Percentiles rank a stretch among this genome's conserved stretches.
Evolutionary conservation across 2,888 invertebrate species (phyloP).

Genomic region (Aproaerema taeniolella): DNA sequence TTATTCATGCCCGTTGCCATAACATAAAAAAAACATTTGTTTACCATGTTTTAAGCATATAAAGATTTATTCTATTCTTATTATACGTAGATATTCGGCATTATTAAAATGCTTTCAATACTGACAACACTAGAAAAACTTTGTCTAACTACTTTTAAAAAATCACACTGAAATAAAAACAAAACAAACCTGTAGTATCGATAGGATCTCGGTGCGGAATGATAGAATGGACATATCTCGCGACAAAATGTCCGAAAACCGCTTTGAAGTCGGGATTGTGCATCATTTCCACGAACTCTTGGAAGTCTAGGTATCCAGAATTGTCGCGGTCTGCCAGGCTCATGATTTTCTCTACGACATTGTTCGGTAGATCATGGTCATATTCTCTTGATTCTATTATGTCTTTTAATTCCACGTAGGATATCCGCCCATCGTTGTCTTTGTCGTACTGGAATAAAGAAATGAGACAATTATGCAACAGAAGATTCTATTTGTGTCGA

Average conservation of each 20-base stretch:
- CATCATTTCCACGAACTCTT: slow-evolving; percentile 85
- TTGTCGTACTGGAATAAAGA: slow-evolving; percentile 79
- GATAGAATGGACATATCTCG: slow-evolving; percentile 77
- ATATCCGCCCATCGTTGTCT: slow-evolving; percentile 83
- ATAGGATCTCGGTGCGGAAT: slow-evolving; percentile 73
- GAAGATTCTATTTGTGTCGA: too few species aligned
- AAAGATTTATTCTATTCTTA: too few species aligned
- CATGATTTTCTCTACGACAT: slow-evolving; percentile 82
- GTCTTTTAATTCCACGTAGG: slow-evolving; percentile 79
- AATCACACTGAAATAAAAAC: neutral
- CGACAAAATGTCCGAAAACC: slow-evolving; percentile 81
- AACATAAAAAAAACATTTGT: too few species aligned
- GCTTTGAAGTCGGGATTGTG: slow-evolving; percentile 77
- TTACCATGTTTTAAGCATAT: too few species aligned
- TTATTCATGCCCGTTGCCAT: too few species aligned
- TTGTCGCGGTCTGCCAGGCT: slow-evolving; percentile 78
- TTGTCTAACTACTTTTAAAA: neutral
- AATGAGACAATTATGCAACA: neutral
- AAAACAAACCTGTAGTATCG: slow-evolving; percentile 63
- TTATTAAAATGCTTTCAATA: too few species aligned
- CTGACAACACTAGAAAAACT: neutral
- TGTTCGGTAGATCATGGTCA: slow-evolving; percentile 82
- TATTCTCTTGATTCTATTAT: slow-evolving; percentile 79
- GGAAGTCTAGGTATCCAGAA: slow-evolving; percentile 82
- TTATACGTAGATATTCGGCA: too few species aligned